Evolutionary conservation across 2,888 invertebrate genomes (phyloP).

Genomic region (Microchrysa polita): DNA sequence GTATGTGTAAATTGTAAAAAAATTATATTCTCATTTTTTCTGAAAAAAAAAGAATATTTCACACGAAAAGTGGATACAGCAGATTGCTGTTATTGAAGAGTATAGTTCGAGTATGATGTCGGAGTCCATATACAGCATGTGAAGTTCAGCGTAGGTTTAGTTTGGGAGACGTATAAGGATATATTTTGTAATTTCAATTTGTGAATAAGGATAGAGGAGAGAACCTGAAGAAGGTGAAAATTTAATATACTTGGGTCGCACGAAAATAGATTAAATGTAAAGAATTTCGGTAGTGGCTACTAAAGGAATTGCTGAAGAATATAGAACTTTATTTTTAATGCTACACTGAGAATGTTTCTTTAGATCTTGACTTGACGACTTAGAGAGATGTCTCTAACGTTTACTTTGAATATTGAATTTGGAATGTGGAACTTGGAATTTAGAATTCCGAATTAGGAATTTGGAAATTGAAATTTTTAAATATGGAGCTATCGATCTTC

Average conservation of each 20-base stretch:
- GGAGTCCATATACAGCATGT: neutral
- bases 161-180: neutral
- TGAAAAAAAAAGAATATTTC: conserved; percentile 25
- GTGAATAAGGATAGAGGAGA: neutral
- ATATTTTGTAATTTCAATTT: conserved; percentile 15
- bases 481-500: too few relatives aligned
- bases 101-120: neutral
- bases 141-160: neutral
- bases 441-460: too few relatives aligned
- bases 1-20: conserved; percentile 33
- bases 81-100: conserved; percentile 45
- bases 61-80: neutral
- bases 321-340: too few relatives aligned
- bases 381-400: too few relatives aligned
- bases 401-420: too few relatives aligned
- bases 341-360: too few relatives aligned
- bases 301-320: conserved; percentile 24
- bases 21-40: conserved; percentile 20
- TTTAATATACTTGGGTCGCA: conserved; percentile 40
- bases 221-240: conserved; percentile 23
- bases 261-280: conserved; percentile 11
- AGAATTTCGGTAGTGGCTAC: conserved; percentile 25
- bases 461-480: too few relatives aligned
- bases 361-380: too few relatives aligned
- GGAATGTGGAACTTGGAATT: too few relatives aligned